Conservation (phyloP, 1,140 invertebrate genomes). For the Anagrus nilaparvatae region DNA sequence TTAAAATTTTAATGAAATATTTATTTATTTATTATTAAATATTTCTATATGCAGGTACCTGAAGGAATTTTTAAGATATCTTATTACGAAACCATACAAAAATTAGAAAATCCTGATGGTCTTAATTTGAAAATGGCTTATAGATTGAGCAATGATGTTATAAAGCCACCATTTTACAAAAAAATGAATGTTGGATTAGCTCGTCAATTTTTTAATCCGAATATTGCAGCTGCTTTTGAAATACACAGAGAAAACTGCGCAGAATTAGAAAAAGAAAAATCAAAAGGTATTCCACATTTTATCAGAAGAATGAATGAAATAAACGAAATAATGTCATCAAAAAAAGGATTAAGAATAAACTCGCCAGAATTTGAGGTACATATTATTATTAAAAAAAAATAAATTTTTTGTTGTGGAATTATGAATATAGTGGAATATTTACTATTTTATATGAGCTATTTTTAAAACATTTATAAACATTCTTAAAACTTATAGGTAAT, state of each 20-base stretch:
- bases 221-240: not conserved
- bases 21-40: not conserved
- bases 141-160: conserved; percentile 8
- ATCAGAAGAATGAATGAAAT: conserved; percentile 7
- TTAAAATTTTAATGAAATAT: not conserved
- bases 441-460: not conserved
- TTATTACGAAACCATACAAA: conserved; percentile 10
- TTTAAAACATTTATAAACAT: not conserved
- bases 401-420: conserved; percentile 8
- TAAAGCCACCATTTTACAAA: conserved; percentile 13
- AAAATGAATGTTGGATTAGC: conserved; percentile 9
- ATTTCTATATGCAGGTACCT: conserved; percentile 13
- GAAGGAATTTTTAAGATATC: conserved; percentile 13
- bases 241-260: not conserved
- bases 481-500: not conserved
- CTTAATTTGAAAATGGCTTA: conserved; percentile 15
- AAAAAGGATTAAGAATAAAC: not conserved
- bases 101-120: conserved; percentile 3
- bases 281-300: conserved; percentile 2
- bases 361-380: conserved; percentile 3
- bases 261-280: not conserved
- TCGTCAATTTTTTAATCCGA: conserved; percentile 2
- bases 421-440: conserved; percentile 16
- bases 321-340: not conserved
- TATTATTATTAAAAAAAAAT: conserved; percentile 11